Base-by-base conservation (phyloP, 2,888 invertebrate species). In the Bugula neritina region DNA sequence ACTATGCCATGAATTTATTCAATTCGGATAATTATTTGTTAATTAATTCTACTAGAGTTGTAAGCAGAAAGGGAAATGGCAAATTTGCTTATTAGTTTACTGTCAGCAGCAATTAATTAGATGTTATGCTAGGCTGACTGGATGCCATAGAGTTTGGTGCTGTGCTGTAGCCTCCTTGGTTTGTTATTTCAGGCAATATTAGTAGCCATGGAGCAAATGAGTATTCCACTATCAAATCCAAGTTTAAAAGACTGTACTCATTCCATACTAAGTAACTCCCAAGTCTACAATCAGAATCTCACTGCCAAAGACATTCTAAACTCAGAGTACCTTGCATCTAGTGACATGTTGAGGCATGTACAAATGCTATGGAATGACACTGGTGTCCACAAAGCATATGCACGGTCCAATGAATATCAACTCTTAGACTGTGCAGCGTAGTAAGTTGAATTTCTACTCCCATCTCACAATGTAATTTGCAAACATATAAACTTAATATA, bases 401-500 rank as follows among this genome's bases (percentile, higher is more conserved):
- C 86, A 76, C 85, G 90, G 78, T 90, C 91, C 0, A 90, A 90
- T 80, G 91, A 91, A 82, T 92, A 90, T 79, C 91, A 91, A 79
- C 85, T 92, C 1, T 89, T 92, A 63, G 92, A 92, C 79, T 90
- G 91, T 80, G 90, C 92, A 10, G 90, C 90, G 87, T 91, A 92
- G 92, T 92, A 86, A 89, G 90, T 88, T 35, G 23, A 63, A 23
- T 31, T 5, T 34, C 10, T 69, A 72, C n/a, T n/a, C n/a, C n/a
- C n/a, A n/a, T n/a, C n/a, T n/a, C n/a, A n/a, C 58, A 29, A 23
- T n/a, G n/a, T n/a, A n/a, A n/a, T n/a, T n/a, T n/a, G n/a, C n/a
- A n/a, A n/a, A n/a, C n/a, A n/a, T n/a, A n/a, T n/a, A n/a, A n/a
- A n/a, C n/a, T n/a, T n/a, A n/a, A n/a, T n/a, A n/a, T n/a, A n/a